Evolutionary conservation across 2,113 vertebrate genomes (phyloP).

Genomic region (Xenopus tropicalis): DNA sequence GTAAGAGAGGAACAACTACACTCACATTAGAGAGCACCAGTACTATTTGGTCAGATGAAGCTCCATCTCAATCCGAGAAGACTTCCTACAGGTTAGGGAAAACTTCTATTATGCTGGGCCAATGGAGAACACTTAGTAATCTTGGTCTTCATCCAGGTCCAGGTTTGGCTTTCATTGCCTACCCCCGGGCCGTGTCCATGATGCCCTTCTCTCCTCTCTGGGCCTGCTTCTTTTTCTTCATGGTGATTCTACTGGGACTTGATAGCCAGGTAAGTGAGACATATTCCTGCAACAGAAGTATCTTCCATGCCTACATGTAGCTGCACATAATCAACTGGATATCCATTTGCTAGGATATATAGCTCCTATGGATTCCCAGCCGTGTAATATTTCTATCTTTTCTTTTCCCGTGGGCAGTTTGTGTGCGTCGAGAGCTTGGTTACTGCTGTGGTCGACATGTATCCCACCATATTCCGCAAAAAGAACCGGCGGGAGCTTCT

Average conservation of each 20-base stretch:
- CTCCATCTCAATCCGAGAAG: too few relatives aligned
- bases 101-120: too few relatives aligned
- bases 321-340: too few relatives aligned
- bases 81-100: too few relatives aligned
- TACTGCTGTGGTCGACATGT: constrained; percentile 88
- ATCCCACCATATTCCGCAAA: constrained; percentile 78
- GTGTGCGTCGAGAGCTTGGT: constrained; percentile 89
- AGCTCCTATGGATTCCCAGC: neutral
- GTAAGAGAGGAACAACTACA: too few relatives aligned
- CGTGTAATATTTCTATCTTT: neutral
- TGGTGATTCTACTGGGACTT: constrained; percentile 88
- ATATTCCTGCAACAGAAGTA: too few relatives aligned
- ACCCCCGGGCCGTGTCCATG: constrained; percentile 94
- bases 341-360: neutral
- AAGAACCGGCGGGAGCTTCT: constrained; percentile 84
- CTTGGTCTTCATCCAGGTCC: constrained; percentile 68
- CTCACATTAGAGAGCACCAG: too few relatives aligned
- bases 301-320: neutral
- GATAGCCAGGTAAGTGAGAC: constrained; percentile 85
- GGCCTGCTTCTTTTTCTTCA: constrained; percentile 92
- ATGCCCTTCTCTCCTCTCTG: constrained; percentile 91
- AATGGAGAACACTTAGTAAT: too few relatives aligned
- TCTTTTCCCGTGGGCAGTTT: constrained; percentile 67
- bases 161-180: constrained; percentile 94
- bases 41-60: too few relatives aligned